These are phyloP conservation scores for Malacoctenus gilli DNA, from an alignment of 2,797 vertebrate species.

Conservation along the genomic window DNA sequence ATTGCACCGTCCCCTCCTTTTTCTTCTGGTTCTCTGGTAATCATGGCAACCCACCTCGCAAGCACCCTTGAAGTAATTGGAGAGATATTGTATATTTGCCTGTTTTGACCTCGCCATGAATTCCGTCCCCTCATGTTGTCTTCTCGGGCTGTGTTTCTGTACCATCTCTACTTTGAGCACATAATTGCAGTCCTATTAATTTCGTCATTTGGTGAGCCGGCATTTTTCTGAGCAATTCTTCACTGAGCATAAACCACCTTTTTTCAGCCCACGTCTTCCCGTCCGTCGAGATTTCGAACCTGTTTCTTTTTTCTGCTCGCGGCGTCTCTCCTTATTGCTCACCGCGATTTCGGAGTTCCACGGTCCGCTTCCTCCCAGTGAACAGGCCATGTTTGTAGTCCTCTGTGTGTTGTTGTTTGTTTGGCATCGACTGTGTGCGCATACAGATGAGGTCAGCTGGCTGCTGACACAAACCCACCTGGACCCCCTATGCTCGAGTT, in stretches of 20 bases:
- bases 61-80: constrained; percentile 50
- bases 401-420: constrained; percentile 49
- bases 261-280: neutral
- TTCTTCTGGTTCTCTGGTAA: constrained; percentile 26
- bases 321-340: constrained; percentile 2
- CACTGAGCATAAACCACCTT: neutral
- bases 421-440: constrained; percentile 33
- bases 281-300: neutral
- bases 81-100: constrained; percentile 24
- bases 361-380: constrained; percentile 21
- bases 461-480: constrained; percentile 27
- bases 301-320: neutral
- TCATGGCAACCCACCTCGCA: constrained; percentile 42
- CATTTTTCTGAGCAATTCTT: neutral
- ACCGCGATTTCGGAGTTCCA: neutral
- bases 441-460: constrained; percentile 69
- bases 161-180: constrained; percentile 10
- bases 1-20: neutral
- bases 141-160: constrained; percentile 16
- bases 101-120: constrained; percentile 22
- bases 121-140: constrained; percentile 1
- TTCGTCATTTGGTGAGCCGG: neutral
- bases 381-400: constrained; percentile 47
- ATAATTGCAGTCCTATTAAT: constrained; percentile 11
- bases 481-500: constrained; percentile 6